A percentile compares a stretch with the other conserved stretches of the same genome.
phyloP scores from a whole-genome alignment of 1,140 invertebrate genomes.

The Camponotus pennsylvanicus region DNA sequence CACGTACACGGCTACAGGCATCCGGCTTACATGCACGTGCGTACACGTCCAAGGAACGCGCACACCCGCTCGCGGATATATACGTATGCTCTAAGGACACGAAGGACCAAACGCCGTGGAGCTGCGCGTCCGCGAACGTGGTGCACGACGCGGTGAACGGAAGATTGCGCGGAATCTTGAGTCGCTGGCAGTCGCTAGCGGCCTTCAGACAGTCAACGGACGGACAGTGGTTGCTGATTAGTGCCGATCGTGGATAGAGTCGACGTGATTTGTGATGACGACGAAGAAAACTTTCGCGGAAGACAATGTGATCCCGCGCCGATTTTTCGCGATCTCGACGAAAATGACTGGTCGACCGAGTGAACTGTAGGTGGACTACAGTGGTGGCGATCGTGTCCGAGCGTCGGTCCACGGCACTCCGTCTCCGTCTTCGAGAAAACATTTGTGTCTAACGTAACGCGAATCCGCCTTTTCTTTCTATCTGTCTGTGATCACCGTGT shows the following conservation, averaged over 20 bases:
- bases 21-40: conserved; percentile 58
- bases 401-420: conserved; percentile 51
- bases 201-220: conserved; percentile 40
- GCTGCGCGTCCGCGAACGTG: conserved; percentile 60
- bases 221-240: conserved; percentile 52
- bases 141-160: conserved; percentile 48
- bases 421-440: conserved; percentile 61
- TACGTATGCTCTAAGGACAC: conserved; percentile 66
- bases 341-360: conserved; percentile 38
- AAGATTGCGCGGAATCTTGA: conserved; percentile 43
- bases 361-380: conserved; percentile 32
- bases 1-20: conserved; percentile 53
- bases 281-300: conserved; percentile 67
- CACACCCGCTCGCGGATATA: conserved; percentile 54
- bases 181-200: conserved; percentile 8
- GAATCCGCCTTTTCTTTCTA: conserved; percentile 36
- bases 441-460: conserved; percentile 60
- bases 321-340: conserved; percentile 22
- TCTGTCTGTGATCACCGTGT: conserved; percentile 32
- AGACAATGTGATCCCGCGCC: conserved; percentile 55
- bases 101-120: conserved; percentile 63
- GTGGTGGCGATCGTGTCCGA: conserved; percentile 40
- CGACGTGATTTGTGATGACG: conserved; percentile 35
- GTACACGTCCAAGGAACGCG: conserved; percentile 38
- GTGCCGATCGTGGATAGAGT: conserved; percentile 58